Conservation (phyloP, 2,797 vertebrate species). For the Atherinosoma microstoma region DNA sequence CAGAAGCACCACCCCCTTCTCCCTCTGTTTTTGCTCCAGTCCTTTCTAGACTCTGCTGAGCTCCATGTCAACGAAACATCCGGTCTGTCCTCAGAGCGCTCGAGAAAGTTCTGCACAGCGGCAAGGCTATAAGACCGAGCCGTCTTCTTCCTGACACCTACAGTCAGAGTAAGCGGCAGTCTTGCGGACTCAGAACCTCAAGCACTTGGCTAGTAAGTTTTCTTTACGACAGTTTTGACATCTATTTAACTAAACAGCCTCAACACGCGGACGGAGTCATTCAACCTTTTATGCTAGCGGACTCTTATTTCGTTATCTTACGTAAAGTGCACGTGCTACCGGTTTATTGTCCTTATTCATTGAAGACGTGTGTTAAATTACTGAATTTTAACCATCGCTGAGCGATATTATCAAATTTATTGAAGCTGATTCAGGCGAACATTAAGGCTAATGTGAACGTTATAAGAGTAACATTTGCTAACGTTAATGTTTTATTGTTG, state of each 20-base stretch:
- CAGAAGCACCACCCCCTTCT: neutral
- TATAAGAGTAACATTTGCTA: neutral
- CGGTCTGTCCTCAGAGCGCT: constrained; percentile 55
- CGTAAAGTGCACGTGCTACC: neutral
- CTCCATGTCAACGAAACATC: constrained; percentile 50
- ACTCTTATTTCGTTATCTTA: neutral
- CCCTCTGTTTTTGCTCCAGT: neutral
- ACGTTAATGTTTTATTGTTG: neutral
- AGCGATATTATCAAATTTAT: neutral
- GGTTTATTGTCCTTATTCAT: too few species aligned
- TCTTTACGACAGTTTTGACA: accelerated
- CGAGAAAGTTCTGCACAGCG: constrained; percentile 81
- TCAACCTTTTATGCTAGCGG: neutral
- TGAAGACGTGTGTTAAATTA: too few species aligned
- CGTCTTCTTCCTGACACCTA: constrained; percentile 34
- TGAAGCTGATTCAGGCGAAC: neutral
- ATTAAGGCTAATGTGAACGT: neutral
- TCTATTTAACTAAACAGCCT: neutral
- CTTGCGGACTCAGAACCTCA: accelerated
- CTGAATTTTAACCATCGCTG: neutral
- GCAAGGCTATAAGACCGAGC: constrained; percentile 63
- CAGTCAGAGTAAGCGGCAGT: neutral
- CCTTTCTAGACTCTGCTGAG: constrained; percentile 26
- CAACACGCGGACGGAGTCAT: neutral
- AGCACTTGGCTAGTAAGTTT: constrained; percentile 16